These are phyloP conservation scores for Saguinus imperator DNA, from an alignment of 2,113 vertebrate species.

Conservation along the genomic window DNA sequence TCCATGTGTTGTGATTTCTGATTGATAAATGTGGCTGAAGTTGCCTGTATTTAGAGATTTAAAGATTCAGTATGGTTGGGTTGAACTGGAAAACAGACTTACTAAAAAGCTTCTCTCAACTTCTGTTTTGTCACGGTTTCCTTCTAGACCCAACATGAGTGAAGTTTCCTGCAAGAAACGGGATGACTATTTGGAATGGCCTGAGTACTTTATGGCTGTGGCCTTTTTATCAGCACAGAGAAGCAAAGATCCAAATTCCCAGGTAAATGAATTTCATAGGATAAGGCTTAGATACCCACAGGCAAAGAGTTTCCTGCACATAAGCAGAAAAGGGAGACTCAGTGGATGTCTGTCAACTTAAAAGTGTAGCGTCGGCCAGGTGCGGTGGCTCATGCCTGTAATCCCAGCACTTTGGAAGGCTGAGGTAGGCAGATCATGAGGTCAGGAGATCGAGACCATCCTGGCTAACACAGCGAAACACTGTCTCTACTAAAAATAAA, in stretches of 20 bases:
- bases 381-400: too few species aligned
- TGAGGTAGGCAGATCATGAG: too few species aligned
- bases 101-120: neutral
- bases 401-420: too few species aligned
- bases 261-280: conserved; percentile 82
- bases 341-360: neutral
- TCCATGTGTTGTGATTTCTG: neutral
- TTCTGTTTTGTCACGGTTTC: neutral
- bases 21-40: neutral
- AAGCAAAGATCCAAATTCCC: conserved; percentile 98
- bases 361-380: neutral
- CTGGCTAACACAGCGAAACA: too few species aligned
- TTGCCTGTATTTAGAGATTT: neutral
- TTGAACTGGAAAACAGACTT: neutral
- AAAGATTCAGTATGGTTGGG: neutral
- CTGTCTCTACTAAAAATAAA: too few species aligned
- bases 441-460: too few species aligned
- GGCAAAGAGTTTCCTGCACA: neutral
- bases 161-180: conserved; percentile 88
- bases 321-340: neutral
- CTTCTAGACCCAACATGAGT: conserved; percentile 68
- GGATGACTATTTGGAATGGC: conserved; percentile 96
- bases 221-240: conserved; percentile 98
- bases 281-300: neutral
- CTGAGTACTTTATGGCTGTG: conserved; percentile 98